Evolutionary conservation across 2,113 vertebrate genomes (phyloP).

Genomic region (Nettapus auritus): DNA sequence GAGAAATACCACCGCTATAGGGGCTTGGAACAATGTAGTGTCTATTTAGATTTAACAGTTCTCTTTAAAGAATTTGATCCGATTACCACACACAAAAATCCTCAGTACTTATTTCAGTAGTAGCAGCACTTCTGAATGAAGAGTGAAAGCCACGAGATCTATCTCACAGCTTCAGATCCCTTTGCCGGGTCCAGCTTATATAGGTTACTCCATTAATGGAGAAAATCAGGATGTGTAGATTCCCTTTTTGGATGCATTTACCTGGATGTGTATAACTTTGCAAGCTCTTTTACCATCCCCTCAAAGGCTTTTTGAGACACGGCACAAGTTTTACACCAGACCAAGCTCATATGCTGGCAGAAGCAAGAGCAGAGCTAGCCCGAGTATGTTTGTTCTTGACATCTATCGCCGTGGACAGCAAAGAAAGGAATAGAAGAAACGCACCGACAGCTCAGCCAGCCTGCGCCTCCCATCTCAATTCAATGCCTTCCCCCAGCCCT

Average conservation of each 20-base stretch:
- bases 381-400: accelerated
- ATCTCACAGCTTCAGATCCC: neutral
- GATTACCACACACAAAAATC: neutral
- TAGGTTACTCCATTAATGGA: neutral
- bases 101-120: neutral
- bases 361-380: neutral
- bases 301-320: neutral
- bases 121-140: neutral
- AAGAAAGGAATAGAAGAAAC: constrained; percentile 6
- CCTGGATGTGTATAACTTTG: accelerated
- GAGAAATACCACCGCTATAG: neutral
- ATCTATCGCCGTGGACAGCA: neutral
- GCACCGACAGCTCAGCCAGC: neutral
- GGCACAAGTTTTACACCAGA: neutral
- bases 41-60: neutral
- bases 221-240: neutral
- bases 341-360: neutral
- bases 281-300: neutral
- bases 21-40: neutral
- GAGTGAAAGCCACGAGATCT: neutral
- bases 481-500: neutral
- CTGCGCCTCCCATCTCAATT: neutral
- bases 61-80: constrained; percentile 47
- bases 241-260: neutral
- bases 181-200: neutral